Evolutionary conservation across 2,888 invertebrate species (phyloP).

Genomic region (Dastarcus helophoroides): DNA sequence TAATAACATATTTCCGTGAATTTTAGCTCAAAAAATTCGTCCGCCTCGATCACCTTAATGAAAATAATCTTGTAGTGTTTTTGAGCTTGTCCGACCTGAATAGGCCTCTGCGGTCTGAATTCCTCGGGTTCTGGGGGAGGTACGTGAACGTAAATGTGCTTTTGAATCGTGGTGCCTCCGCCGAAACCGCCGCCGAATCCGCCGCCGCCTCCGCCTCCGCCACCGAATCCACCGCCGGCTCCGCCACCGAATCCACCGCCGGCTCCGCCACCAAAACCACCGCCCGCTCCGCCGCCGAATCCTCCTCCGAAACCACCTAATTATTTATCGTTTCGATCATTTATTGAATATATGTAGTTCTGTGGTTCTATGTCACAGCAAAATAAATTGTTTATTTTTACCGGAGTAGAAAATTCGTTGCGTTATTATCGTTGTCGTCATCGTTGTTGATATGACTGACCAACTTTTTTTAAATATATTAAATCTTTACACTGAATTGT

Average conservation of each 20-base stretch:
- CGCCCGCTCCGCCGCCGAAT: slow-evolving; percentile 31
- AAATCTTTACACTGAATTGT: too few species aligned
- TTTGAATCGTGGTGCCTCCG: slow-evolving; percentile 59
- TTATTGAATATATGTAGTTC: neutral
- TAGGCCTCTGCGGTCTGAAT: slow-evolving; percentile 52
- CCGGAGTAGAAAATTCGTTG: too few species aligned
- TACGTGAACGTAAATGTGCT: slow-evolving; percentile 83
- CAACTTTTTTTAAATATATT: too few species aligned
- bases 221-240: slow-evolving; percentile 20
- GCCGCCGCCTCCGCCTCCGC: slow-evolving; percentile 25
- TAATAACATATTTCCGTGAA: slow-evolving; percentile 5
- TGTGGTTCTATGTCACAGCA: too few species aligned
- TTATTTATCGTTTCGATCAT: slow-evolving; percentile 2
- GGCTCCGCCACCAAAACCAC: slow-evolving; percentile 24
- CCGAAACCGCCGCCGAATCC: slow-evolving; percentile 40
- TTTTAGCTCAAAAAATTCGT: too few species aligned
- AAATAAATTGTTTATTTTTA: too few species aligned
- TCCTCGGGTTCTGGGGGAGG: slow-evolving; percentile 80
- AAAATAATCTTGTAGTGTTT: slow-evolving; percentile 89
- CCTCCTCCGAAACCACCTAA: slow-evolving; percentile 24
- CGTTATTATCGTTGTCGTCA: too few species aligned
- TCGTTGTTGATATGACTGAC: too few species aligned
- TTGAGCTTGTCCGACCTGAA: slow-evolving; percentile 61
- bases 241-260: slow-evolving; percentile 18
- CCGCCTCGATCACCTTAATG: slow-evolving; percentile 71